Base-by-base conservation (phyloP, 2,888 invertebrate species). In the Vesta saturnalis region DNA sequence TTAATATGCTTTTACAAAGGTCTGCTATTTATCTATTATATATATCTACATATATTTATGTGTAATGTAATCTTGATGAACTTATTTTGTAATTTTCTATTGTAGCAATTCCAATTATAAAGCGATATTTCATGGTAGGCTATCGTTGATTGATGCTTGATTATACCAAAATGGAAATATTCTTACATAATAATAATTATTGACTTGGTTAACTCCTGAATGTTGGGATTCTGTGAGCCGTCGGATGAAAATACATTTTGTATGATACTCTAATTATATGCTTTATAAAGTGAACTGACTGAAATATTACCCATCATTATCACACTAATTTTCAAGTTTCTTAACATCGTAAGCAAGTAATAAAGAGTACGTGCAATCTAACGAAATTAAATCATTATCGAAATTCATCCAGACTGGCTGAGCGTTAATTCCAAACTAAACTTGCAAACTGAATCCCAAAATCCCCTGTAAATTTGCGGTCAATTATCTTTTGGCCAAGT, bases 401-500 rank as follows among this genome's bases (percentile, higher is more conserved):
- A 67, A 67, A 67, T 61, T 54, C 64, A 70, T 61, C 67, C 55
- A 54, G 64, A 67, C 64, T 61, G 60, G 58, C 60, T 61, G 52
- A 58, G 68, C 75, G 79, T 74, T 78, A 79, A 80, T 79, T 78
- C 73, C 76, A 76, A 77, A 78, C 78, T 78, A 78, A 79, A 79
- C 76, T 79, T 77, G 71, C 76, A 74, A 79, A 76, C 77, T 74
- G 77, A 79, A 81, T 80, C 81, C 80, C 81, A 76, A 79, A 82
- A 79, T 82, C 81, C 82, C 81, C 76, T 79, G 80, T 80, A 82
- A 83, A 83, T 83, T 83, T 84, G 83, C 78, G 81, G 82, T 81
- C 83, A 81, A 84, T 84, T 84, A 83, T 83, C 82, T 84, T 81
- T 79, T 79, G 82, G 80, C 80, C 81, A 80, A 82, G 80, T 82